Percentiles rank a stretch among this genome's conserved stretches.
Evolutionary conservation across 2,797 vertebrate species (phyloP).

Genomic region (Cyclura pinguis): DNA sequence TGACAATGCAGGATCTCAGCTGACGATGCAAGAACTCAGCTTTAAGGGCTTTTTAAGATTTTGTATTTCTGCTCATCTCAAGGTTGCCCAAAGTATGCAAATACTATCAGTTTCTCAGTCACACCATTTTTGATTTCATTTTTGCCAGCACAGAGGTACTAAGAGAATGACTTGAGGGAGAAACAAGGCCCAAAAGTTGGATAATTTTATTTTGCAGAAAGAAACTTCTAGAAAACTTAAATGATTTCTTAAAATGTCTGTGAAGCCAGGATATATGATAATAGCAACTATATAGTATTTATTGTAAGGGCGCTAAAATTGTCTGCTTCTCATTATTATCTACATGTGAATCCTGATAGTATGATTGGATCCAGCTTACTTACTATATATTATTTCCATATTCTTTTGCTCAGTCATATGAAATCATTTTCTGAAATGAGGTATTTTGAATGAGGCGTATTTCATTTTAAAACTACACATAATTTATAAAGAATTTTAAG

Average conservation of each 20-base stretch:
- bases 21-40: too few species aligned
- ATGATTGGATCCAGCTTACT: conserved; percentile 34
- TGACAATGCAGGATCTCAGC: too few species aligned
- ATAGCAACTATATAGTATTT: background rate
- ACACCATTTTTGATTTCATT: background rate
- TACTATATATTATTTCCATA: conserved; percentile 36
- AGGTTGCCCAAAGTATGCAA: background rate
- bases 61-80: background rate
- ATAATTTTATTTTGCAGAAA: conserved; percentile 20
- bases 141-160: background rate
- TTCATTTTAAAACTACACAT: conserved; percentile 55
- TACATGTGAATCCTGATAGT: conserved; percentile 18
- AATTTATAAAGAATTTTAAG: conserved; percentile 48
- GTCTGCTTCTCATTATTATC: conserved; percentile 15
- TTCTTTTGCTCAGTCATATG: conserved; percentile 50
- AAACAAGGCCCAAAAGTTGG: background rate
- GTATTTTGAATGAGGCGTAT: conserved; percentile 38
- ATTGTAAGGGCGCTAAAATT: conserved; percentile 25
- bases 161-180: background rate
- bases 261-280: background rate
- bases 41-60: background rate
- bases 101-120: background rate
- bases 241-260: background rate
- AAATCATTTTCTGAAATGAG: conserved; percentile 53
- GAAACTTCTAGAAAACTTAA: conserved; percentile 45